These are phyloP conservation scores for Eubasilissa regina DNA, from an alignment of 1,140 invertebrate species.

Conservation along the genomic window DNA sequence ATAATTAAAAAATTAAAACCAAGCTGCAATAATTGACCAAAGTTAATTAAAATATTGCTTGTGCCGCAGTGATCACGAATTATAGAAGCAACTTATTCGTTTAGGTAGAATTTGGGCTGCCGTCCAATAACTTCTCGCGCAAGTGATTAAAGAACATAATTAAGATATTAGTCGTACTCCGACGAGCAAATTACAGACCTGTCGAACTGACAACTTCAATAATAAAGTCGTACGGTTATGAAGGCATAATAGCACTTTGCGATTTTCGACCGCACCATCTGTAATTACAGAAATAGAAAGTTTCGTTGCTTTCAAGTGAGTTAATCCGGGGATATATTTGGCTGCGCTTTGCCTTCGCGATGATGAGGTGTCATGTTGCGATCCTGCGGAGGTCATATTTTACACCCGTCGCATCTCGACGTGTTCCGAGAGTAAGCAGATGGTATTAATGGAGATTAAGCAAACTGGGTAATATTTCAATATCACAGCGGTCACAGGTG, in stretches of 20 bases:
- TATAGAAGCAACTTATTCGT: neutral
- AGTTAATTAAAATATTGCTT: no score
- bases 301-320: neutral
- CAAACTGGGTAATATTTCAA: conserved; percentile 9
- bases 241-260: neutral
- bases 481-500: conserved; percentile 15
- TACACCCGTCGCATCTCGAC: neutral
- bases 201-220: conserved; percentile 22
- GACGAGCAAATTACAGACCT: conserved; percentile 13
- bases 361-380: neutral
- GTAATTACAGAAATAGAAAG: conserved; percentile 16
- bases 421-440: neutral
- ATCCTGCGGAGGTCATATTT: neutral
- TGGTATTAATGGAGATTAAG: conserved; percentile 1
- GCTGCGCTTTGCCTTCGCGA: neutral
- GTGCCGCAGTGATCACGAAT: neutral
- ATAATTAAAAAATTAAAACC: no score
- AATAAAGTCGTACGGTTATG: conserved; percentile 15
- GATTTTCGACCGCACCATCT: neutral
- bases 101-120: neutral
- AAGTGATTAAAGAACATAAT: conserved; percentile 10
- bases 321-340: neutral
- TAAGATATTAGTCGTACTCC: neutral
- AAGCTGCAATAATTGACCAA: no score
- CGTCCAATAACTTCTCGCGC: neutral